Evolutionary conservation across 2,113 vertebrate genomes (phyloP).

Genomic region (Phalacrocorax brasilianus): DNA sequence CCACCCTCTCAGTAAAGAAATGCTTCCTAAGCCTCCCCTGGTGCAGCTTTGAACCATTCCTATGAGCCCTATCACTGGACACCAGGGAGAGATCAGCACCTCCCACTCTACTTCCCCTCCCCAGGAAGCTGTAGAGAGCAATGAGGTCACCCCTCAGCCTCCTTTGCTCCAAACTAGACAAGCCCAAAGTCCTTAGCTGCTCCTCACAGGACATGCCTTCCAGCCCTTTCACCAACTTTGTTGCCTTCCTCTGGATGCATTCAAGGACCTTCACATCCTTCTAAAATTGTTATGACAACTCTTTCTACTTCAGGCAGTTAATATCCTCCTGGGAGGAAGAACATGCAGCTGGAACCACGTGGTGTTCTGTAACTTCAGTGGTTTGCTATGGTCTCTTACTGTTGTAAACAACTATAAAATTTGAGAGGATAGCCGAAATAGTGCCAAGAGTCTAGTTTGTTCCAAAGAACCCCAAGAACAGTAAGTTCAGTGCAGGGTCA

Average conservation of each 20-base stretch:
- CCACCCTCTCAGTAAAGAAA: background rate
- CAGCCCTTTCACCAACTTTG: background rate
- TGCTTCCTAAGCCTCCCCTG: background rate
- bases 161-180: background rate
- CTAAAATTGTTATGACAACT: background rate
- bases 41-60: background rate
- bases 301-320: background rate
- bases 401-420: background rate
- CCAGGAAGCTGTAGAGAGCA: background rate
- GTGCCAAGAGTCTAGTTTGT: background rate
- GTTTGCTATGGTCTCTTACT: background rate
- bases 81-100: background rate
- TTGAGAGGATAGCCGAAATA: background rate
- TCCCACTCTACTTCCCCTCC: background rate
- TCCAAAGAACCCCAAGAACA: background rate
- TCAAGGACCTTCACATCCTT: background rate
- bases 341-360: background rate
- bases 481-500: background rate
- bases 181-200: background rate
- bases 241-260: background rate
- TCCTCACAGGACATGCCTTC: background rate
- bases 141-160: background rate
- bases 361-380: background rate
- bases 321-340: background rate
- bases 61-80: accelerated